Evolutionary conservation across 1,140 invertebrate genomes (phyloP).

Genomic region (Pemphigus obesinymphae): DNA sequence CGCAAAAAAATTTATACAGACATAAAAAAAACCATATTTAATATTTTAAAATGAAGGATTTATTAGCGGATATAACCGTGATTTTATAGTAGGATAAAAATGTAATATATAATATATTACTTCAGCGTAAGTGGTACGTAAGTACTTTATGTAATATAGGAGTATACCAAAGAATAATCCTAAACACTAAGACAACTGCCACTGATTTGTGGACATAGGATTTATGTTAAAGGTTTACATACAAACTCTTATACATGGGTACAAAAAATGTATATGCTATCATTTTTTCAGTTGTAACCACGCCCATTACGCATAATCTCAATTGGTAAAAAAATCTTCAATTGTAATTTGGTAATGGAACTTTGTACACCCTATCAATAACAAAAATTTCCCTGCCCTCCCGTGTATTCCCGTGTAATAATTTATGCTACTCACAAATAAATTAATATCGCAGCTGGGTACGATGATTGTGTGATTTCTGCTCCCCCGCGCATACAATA

Average conservation of each 20-base stretch:
- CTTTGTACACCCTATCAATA: not conserved
- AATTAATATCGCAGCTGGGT: constrained; percentile 39
- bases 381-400: not conserved
- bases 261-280: not conserved
- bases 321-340: not conserved
- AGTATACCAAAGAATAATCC: too few species aligned
- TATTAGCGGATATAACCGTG: too few species aligned
- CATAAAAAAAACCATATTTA: too few species aligned
- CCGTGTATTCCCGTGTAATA: too few species aligned
- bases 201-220: not conserved
- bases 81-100: too few species aligned
- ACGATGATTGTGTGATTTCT: constrained; percentile 37
- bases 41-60: too few species aligned
- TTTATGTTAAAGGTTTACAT: not conserved
- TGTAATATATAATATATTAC: too few species aligned
- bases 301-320: not conserved
- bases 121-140: too few species aligned
- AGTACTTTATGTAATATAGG: too few species aligned
- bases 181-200: not conserved
- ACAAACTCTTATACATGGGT: not conserved
- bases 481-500: constrained; percentile 20
- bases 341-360: not conserved
- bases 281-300: not conserved
- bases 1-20: too few species aligned
- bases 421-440: constrained; percentile 12